Evolutionary conservation across 2,888 invertebrate genomes (phyloP).

Genomic region (Syrista parreyssii): DNA sequence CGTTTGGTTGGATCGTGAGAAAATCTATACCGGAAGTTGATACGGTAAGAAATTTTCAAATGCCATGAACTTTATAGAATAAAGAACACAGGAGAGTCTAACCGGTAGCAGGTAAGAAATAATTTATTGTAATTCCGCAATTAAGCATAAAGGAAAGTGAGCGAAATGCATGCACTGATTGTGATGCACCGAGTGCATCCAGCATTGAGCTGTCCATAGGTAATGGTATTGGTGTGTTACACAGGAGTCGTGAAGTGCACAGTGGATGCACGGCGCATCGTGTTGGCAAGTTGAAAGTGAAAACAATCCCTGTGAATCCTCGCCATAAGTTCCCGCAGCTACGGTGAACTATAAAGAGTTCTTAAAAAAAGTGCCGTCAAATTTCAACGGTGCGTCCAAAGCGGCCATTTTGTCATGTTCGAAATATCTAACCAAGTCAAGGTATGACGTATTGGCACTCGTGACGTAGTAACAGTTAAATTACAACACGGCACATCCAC

Average conservation of each 20-base stretch:
- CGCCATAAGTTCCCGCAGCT: not conserved
- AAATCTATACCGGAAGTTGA: not conserved
- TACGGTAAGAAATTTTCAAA: not conserved
- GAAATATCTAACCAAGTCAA: not conserved
- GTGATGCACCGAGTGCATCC: slow-evolving; percentile 30
- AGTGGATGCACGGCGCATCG: not conserved
- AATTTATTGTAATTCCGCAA: slow-evolving; percentile 41
- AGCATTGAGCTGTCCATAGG: not conserved
- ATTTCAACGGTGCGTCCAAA: not conserved
- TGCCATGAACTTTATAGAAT: not conserved
- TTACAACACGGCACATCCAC: not conserved
- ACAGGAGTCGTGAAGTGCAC: not conserved
- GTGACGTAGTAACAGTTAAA: not conserved
- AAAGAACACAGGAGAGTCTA: not conserved
- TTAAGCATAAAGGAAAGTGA: slow-evolving; percentile 49
- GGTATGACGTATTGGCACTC: not conserved
- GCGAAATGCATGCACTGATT: slow-evolving; percentile 47
- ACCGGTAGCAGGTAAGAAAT: slow-evolving; percentile 2
- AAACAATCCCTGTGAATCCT: slow-evolving; percentile 4
- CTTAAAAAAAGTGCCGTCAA: too few relatives aligned
- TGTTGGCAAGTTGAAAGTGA: slow-evolving; percentile 7
- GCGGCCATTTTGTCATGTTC: not conserved
- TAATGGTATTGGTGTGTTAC: not conserved
- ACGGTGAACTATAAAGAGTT: not conserved
- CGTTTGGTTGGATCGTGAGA: not conserved